These are phyloP conservation scores for Homarus americanus DNA, from an alignment of 1,140 invertebrate genomes.

Conservation along the genomic window DNA sequence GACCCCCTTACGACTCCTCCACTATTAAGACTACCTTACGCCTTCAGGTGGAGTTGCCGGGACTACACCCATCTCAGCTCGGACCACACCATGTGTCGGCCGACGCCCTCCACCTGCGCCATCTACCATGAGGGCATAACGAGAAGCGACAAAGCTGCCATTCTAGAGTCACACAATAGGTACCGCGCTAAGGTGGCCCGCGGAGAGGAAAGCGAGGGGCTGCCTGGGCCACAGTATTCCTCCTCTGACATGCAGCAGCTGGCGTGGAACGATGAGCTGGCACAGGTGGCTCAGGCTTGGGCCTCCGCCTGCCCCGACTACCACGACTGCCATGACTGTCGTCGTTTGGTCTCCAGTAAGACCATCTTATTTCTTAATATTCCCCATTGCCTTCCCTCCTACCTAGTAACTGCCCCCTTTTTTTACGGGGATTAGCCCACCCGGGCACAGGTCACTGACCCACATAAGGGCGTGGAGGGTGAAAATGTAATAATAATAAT, in stretches of 20 bases:
- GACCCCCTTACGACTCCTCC: no score
- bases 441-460: no score
- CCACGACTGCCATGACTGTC: conserved; percentile 66
- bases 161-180: conserved; percentile 43
- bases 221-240: conserved; percentile 61
- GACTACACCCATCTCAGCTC: conserved; percentile 34
- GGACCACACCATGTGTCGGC: conserved; percentile 49
- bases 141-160: neutral
- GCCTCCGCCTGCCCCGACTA: conserved; percentile 58
- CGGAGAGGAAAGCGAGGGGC: conserved; percentile 42
- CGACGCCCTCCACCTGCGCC: conserved; percentile 44
- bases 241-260: conserved; percentile 65
- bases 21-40: no score
- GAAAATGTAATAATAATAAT: no score
- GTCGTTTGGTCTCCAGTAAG: conserved; percentile 23
- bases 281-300: conserved; percentile 69
- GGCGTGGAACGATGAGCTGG: conserved; percentile 70
- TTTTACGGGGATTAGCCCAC: no score
- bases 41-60: conserved; percentile 12
- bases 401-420: no score
- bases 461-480: no score
- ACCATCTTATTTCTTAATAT: neutral
- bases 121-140: conserved; percentile 45
- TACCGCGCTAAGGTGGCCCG: conserved; percentile 53
- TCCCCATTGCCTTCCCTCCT: no score